Evolutionary conservation across 2,888 invertebrate genomes (phyloP), one percentile per base, ranked within the genome.

Genomic region (Meta bourneti): DNA sequence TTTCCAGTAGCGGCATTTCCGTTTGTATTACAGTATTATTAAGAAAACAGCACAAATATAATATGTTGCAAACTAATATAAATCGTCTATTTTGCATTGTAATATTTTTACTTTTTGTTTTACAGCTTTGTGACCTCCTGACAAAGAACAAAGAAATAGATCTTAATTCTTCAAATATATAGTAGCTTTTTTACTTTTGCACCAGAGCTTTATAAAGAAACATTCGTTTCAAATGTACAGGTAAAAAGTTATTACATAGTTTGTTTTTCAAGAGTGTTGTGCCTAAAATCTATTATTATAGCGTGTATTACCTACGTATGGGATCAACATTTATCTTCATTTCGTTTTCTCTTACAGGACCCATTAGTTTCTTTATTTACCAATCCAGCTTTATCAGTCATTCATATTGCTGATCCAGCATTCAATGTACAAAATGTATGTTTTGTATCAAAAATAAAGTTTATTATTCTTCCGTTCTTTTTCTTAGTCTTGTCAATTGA

Each of bases 381-480:
- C n/a, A 74, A 82, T 75, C 20, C 74, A 84, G 84, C 84, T 84
- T 84, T 84, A 84, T 84, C 72, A 51, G 61, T 75, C 82, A 82
- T 84, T 51, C n/a, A 61, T 34, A n/a, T 49, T 49, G 20, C 34
- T 81, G 74, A 74, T 7, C 54, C 61, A 52, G 61, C 54, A 74
- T 54, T 75, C 84, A 20, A 61, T 84, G 84, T 84, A 84, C 54
- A 84, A 84, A 84, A 61, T 84, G 61, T 71, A 72, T 84, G 84
- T 84, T 74, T 84, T 74, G 75, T 48, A 84, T 75, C 34, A 52
- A 84, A 82, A 84, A 84, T 61, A 75, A 84, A 84, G 74, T 54
- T 48, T 75, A 79, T 79, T 8, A 54, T 61, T 79, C 61, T 79
- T 52, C 61, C 5, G 61, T 61, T 61, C 11, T 61, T 61, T 61